Base-by-base conservation (phyloP, 2,113 vertebrate genomes). In the Micronycteris hirsuta region DNA sequence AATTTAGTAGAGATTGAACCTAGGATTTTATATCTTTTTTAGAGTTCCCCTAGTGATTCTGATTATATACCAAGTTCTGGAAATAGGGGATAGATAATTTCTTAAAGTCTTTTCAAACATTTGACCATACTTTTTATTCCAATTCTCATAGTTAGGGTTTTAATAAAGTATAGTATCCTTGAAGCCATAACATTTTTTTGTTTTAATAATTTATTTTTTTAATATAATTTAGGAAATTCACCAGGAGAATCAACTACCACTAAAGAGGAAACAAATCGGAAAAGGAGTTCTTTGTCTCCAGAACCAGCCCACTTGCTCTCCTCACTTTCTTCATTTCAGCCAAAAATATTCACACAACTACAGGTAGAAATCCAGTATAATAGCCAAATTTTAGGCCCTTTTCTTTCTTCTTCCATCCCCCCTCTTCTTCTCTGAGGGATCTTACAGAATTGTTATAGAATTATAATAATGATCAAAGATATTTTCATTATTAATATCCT, bases 271-370 rank as follows among this genome's bases (percentile, higher is more conserved):
- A 89, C 95, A 91, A 96, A 12, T 92, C 98, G 97, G 86, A 97
- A 94, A 0, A 84, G 63, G 63, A 93, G 97, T 86, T 93, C 98
- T 45, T 95, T 98, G 85, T 98, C 97, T 87, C 97, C 98, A 91
- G 98, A 99, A 63, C 97, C 98, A 94, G 91, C 98, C 52, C 98
- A 98, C 67, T 97, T 99, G 41, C 97, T 99, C 68, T 98, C 98
- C 93, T 99, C 99, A 11, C 95, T 99, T 49, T 98, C 98, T 56
- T 99, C 98, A 41, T 96, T 99, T 94, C 99, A 99, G 93, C 98
- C 99, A 94, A 99, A 98, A 98, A 98, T 99, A 97, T 98, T 99
- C 97, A 98, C 99, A 93, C 98, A 99, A 71, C 91, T 99, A 56
- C 99, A 99, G 98, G 99, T 99, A 96, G 85, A 94, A 96, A 90